Percentiles rank a stretch among this genome's conserved stretches.
Evolutionary conservation across 1,140 invertebrate genomes (phyloP).

Genomic region (Drosophila suzukii): DNA sequence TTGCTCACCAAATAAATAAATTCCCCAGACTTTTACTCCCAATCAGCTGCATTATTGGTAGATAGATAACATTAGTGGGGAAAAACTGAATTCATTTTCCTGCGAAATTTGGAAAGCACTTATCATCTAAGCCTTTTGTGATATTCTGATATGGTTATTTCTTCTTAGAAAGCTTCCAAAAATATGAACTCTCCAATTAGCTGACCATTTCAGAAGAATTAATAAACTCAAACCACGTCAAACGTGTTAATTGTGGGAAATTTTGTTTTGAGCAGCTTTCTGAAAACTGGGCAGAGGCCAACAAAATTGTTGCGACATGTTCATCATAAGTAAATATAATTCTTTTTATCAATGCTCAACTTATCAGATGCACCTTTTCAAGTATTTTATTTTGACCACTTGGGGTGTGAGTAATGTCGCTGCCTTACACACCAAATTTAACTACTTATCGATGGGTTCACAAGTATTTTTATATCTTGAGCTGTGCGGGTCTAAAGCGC

Average conservation of each 20-base stretch:
- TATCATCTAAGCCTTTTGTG: neutral
- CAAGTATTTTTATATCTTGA: conserved; percentile 45
- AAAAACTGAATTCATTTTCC: neutral
- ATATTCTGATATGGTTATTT: neutral
- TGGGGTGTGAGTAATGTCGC: conserved; percentile 32
- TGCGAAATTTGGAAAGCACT: neutral
- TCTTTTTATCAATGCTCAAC: conserved; percentile 22
- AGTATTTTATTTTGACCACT: conserved; percentile 54
- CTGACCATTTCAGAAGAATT: neutral
- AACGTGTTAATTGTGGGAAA: neutral
- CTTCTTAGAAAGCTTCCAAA: neutral
- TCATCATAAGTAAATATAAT: conserved; percentile 20
- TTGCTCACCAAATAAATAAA: neutral
- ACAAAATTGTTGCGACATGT: neutral
- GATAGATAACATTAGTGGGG: conserved; percentile 8
- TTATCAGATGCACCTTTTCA: conserved; percentile 46
- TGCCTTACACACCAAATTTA: conserved; percentile 40
- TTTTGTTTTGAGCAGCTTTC: neutral
- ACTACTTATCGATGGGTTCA: conserved; percentile 39
- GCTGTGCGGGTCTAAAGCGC: conserved; percentile 20
- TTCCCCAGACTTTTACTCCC: conserved; percentile 8
- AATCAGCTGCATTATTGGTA: conserved; percentile 3
- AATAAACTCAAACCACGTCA: neutral
- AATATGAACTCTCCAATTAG: neutral
- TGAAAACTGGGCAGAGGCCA: neutral